These are phyloP conservation scores for Diplolepis rosae DNA, from an alignment of 2,888 invertebrate species.

Conservation along the genomic window DNA sequence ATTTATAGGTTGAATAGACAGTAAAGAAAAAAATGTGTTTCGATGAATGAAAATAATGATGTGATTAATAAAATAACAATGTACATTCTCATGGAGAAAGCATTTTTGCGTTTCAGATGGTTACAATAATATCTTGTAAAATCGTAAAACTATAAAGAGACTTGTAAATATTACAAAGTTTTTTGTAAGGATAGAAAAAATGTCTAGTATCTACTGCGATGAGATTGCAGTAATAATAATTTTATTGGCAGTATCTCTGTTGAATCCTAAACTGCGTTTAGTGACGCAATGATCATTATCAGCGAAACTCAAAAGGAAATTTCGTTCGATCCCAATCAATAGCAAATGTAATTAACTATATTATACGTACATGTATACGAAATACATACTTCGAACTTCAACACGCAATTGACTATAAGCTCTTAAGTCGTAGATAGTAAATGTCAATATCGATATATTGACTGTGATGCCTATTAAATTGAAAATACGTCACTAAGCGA, in stretches of 20 bases:
- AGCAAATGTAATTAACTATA: neutral
- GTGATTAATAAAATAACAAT: neutral
- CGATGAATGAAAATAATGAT: neutral
- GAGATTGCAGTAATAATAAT: neutral
- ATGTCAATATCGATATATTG: neutral
- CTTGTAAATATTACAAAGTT: slow-evolving; percentile 7
- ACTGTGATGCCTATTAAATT: neutral
- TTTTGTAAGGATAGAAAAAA: neutral
- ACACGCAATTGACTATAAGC: neutral
- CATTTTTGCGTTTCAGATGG: neutral
- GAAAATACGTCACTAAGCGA: neutral
- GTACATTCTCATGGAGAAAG: neutral
- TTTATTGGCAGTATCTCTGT: neutral
- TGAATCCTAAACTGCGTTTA: neutral
- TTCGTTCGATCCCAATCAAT: neutral
- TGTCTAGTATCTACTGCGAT: neutral
- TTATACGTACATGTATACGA: neutral
- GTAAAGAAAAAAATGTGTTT: neutral
- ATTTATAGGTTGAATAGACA: no score
- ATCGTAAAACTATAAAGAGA: slow-evolving; percentile 3
- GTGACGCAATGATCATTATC: neutral
- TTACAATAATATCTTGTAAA: neutral
- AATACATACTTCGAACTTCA: slow-evolving; percentile 1
- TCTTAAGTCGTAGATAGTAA: neutral
- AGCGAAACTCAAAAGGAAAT: neutral